Conservation (phyloP, 2,113 vertebrate species). For the Callospermophilus lateralis region DNA sequence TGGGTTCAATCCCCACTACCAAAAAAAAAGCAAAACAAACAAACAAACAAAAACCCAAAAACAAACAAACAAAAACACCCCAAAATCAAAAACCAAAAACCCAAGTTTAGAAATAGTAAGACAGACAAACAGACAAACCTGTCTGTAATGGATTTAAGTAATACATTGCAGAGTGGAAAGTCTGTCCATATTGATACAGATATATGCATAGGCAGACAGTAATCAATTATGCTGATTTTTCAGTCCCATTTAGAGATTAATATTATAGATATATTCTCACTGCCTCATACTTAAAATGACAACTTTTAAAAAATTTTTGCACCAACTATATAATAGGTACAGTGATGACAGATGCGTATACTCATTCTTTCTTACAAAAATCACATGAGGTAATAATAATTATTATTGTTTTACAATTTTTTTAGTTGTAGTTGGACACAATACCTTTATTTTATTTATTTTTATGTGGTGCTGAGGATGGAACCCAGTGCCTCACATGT, state of each 20-base stretch:
- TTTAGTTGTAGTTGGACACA: not conserved
- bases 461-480: too few relatives aligned
- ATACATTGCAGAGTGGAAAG: not conserved
- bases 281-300: not conserved
- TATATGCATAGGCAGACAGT: not conserved
- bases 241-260: not conserved
- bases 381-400: not conserved
- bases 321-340: not conserved
- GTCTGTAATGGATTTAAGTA: conserved; percentile 36
- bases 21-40: too few relatives aligned
- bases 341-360: not conserved
- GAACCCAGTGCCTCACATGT: too few relatives aligned
- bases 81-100: too few relatives aligned
- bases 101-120: conserved; percentile 25
- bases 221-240: not conserved
- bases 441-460: too few relatives aligned
- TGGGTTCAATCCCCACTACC: too few relatives aligned
- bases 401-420: too few relatives aligned
- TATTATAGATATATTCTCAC: not conserved
- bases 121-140: not conserved
- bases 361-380: not conserved
- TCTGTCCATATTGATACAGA: not conserved
- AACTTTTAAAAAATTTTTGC: not conserved
- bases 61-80: too few relatives aligned
- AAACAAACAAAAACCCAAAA: too few relatives aligned